Base-by-base conservation (phyloP, 2,888 invertebrate species). In the Nomada ferruginata region DNA sequence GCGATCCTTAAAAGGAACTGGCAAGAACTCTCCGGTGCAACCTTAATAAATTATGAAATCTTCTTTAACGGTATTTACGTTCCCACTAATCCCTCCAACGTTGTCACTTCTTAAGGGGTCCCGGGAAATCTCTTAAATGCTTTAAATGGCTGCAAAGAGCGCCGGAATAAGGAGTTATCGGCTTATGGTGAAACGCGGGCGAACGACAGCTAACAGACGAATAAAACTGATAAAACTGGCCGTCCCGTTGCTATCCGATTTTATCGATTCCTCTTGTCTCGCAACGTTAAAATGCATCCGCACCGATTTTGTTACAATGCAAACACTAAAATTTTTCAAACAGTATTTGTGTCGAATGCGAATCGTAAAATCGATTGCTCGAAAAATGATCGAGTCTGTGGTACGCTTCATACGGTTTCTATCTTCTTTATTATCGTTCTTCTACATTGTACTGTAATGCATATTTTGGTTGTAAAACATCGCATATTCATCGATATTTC, bases 91-190 rank as follows among this genome's bases (percentile, higher is more conserved):
- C 76, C 74, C 53, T 70, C 53, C 36, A 71, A 66, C 59, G 77
- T 84, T 80, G 76, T 84, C 80, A 61, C 72, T 72, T 61, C 79
- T 66, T 75, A 71, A 79, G 71, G 73, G 65, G 79, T 76, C 63
- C 60, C 44, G 82, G 63, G 63, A 74, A 84, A 85, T 76, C 84
- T 82, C 82, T 85, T 85, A 82, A 85, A 85, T 75, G 85, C 85
- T 85, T 85, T 76, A 85, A 85, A 85, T 78, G 85, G 68, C 85
- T 75, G 85, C 63, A 74, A 82, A 82, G 76, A 61, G 79, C 71
- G 52, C 26, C 47, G 71, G 81, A 75, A 82, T 87, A 86, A 88
- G 83, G 85, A 87, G 84, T 89, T 88, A 88, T 87, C 89, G 85
- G 87, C 84, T 88, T 87, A 85, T 75, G 76, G 60, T 57, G 65